Conservation (phyloP, 1,140 invertebrate species). For the Bradynema listronoti region DNA sequence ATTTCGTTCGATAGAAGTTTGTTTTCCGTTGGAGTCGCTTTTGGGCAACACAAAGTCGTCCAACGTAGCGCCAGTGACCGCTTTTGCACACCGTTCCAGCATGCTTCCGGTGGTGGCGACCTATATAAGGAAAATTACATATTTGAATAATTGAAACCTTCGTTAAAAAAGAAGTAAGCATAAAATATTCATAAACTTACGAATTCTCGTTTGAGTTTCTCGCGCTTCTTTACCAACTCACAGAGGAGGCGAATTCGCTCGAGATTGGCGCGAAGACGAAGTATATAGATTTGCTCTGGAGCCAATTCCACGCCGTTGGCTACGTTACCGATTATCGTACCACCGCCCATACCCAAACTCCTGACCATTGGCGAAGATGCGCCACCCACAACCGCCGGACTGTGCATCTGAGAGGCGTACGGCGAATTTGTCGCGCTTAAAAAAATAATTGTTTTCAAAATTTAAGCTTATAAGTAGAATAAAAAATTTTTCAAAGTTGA, state of each 20-base stretch:
- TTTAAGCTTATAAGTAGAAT: too few relatives aligned
- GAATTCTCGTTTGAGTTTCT: constrained; percentile 35
- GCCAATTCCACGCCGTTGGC: background rate
- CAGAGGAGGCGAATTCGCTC: constrained; percentile 32
- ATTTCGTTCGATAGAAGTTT: too few relatives aligned
- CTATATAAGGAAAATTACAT: too few relatives aligned
- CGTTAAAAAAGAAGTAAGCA: constrained; percentile 10
- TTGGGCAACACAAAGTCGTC: too few relatives aligned
- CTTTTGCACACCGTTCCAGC: constrained; percentile 27
- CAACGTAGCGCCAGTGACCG: too few relatives aligned
- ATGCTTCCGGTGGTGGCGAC: constrained; percentile 39
- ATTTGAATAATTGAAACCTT: constrained; percentile 19
- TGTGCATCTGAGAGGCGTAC: too few relatives aligned
- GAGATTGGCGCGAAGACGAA: constrained; percentile 21
- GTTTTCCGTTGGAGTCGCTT: too few relatives aligned
- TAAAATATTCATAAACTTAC: constrained; percentile 26
- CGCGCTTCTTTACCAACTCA: constrained; percentile 40
- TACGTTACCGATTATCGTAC: constrained; percentile 7
- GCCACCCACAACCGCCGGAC: too few relatives aligned
- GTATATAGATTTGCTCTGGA: constrained; percentile 3
- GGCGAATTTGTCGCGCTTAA: too few relatives aligned
- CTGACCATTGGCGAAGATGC: too few relatives aligned
- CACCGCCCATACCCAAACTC: background rate
- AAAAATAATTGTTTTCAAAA: too few relatives aligned
- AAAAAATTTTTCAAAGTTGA: too few relatives aligned